A percentile compares a stretch with the other conserved stretches of the same genome.
Conservation (phyloP, 2,113 vertebrate genomes). For the Coturnix japonica region DNA sequence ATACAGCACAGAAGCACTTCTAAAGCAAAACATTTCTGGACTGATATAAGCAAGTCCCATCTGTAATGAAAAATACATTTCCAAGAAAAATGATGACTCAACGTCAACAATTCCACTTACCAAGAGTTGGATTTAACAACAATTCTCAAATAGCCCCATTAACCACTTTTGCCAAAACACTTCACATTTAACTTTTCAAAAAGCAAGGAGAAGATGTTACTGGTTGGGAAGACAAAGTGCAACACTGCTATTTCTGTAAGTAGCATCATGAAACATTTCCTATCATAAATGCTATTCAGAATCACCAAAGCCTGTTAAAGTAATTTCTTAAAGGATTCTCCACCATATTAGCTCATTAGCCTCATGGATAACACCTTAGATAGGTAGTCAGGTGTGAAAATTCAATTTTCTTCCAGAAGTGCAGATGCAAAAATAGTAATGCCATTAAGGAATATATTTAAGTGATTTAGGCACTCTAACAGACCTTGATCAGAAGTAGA, state of each 20-base stretch:
- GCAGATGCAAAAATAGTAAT: slow-evolving; percentile 1
- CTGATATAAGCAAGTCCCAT: not conserved
- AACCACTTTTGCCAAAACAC: not conserved
- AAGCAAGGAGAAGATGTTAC: not conserved
- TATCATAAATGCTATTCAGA: not conserved
- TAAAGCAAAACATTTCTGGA: not conserved
- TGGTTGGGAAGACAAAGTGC: not conserved
- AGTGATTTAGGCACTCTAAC: not conserved
- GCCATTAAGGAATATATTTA: not conserved
- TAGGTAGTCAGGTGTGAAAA: not conserved
- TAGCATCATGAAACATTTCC: not conserved
- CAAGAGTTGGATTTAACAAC: not conserved
- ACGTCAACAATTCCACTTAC: not conserved
- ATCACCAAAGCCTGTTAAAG: slow-evolving; percentile 6
- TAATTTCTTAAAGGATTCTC: slow-evolving; percentile 4
- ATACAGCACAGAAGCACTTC: not conserved
- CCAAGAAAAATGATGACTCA: not conserved
- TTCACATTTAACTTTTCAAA: not conserved
- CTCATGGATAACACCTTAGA: slow-evolving; percentile 4
- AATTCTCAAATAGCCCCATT: not conserved
- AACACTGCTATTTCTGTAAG: not conserved
- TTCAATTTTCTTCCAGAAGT: not conserved
- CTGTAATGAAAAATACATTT: not conserved
- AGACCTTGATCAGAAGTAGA: not conserved
- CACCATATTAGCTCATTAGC: not conserved